Evolutionary conservation across 2,888 invertebrate genomes (phyloP).

Genomic region (Eilema sororculum): DNA sequence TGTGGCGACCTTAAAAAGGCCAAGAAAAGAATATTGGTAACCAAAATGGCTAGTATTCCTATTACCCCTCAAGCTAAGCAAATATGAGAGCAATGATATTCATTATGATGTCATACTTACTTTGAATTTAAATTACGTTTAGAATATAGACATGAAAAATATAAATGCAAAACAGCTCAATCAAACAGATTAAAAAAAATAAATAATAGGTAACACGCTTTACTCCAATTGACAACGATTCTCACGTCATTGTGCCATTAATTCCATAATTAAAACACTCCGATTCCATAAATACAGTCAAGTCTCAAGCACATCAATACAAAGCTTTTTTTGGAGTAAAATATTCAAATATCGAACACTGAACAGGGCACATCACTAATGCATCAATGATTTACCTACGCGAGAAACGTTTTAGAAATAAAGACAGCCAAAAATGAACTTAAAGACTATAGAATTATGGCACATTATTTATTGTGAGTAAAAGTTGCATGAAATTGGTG

Average conservation of each 20-base stretch:
- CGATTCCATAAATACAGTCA: not conserved
- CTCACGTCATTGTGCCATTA: not conserved
- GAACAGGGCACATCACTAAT: conserved; percentile 51
- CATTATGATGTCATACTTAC: no score
- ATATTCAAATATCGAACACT: conserved; percentile 18
- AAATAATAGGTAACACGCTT: no score
- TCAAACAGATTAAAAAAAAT: not conserved
- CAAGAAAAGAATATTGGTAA: no score
- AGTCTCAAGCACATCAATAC: not conserved
- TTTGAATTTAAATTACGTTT: no score
- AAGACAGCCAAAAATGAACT: conserved; percentile 44
- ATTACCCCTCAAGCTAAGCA: not conserved
- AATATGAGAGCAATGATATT: no score
- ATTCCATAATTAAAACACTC: not conserved
- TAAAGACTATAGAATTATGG: conserved; percentile 51
- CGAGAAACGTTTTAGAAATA: conserved; percentile 46
- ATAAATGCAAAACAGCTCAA: not conserved
- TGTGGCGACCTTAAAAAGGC: no score
- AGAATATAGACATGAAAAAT: not conserved
- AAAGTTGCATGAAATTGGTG: conserved; percentile 63
- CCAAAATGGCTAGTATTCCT: no score
- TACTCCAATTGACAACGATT: not conserved
- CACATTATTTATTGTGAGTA: conserved; percentile 49
- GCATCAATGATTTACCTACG: conserved; percentile 75
- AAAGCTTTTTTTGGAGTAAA: conserved; percentile 2